Evolutionary conservation across 1,140 invertebrate genomes (phyloP).

Genomic region (Diorhabda sublineata): DNA sequence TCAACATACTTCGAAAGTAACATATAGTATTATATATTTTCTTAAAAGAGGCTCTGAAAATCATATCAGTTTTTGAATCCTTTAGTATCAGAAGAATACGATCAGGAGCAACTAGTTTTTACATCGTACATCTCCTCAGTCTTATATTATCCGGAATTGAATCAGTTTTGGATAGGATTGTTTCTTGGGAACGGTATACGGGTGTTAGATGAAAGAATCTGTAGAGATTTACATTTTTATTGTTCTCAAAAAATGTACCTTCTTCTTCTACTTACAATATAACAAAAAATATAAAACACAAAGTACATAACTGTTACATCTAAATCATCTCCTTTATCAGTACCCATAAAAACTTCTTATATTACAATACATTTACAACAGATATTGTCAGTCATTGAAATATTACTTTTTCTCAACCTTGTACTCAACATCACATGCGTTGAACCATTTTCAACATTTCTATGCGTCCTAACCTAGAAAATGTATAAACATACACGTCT

Average conservation of each 20-base stretch:
- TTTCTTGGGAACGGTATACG: no score
- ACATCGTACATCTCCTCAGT: no score
- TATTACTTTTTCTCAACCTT: conserved; percentile 24
- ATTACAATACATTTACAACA: conserved; percentile 27
- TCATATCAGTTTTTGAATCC: no score
- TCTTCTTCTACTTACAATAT: not conserved
- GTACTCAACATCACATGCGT: conserved; percentile 26
- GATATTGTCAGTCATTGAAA: conserved; percentile 31
- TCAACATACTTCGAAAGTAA: no score
- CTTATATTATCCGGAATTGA: no score
- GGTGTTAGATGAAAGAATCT: no score
- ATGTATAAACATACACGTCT: not conserved
- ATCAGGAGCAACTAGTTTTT: no score
- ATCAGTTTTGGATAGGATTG: no score
- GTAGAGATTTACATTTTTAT: not conserved
- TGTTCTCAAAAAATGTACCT: conserved; percentile 1
- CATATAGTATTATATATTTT: no score
- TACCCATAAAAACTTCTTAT: conserved; percentile 22
- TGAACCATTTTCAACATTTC: conserved; percentile 5
- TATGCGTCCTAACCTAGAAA: not conserved
- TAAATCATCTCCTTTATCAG: conserved; percentile 10
- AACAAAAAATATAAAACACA: not conserved
- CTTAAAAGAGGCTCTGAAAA: no score
- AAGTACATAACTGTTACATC: not conserved
- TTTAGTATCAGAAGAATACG: no score